phyloP scores from a whole-genome alignment of 2,797 vertebrate species.

The Sparidentex hasta region DNA sequence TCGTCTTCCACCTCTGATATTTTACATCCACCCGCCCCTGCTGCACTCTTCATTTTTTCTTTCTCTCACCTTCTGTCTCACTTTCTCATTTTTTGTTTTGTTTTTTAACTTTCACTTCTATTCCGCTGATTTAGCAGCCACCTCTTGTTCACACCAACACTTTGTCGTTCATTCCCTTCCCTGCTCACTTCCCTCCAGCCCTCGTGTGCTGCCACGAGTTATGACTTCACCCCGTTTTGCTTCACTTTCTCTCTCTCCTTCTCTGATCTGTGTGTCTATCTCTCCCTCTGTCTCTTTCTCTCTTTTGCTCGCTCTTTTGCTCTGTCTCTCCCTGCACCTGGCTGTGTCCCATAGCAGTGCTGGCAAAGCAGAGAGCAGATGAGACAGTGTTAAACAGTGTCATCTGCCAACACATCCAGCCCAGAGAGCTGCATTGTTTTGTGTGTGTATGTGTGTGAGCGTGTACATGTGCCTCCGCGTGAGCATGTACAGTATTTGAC shows the following conservation, averaged over 20 bases:
- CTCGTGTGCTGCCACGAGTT: conserved; percentile 42
- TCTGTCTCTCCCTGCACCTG: conserved; percentile 53
- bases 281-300: background rate
- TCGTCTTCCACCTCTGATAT: conserved; percentile 43
- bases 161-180: conserved; percentile 17
- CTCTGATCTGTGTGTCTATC: background rate
- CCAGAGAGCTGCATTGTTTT: conserved; percentile 50
- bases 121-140: conserved; percentile 48
- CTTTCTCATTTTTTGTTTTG: background rate
- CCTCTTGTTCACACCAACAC: conserved; percentile 43
- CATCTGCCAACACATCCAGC: conserved; percentile 72
- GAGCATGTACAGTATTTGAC: conserved; percentile 13
- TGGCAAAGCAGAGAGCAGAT: conserved; percentile 71
- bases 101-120: conserved; percentile 35
- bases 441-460: conserved; percentile 18
- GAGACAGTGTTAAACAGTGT: conserved; percentile 76
- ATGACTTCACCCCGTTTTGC: conserved; percentile 34
- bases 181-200: conserved; percentile 25
- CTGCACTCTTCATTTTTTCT: conserved; percentile 3
- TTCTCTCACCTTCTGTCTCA: conserved; percentile 4
- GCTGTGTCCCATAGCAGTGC: conserved; percentile 60
- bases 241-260: background rate
- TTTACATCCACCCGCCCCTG: conserved; percentile 14
- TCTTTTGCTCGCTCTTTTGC: conserved; percentile 2
- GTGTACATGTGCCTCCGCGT: background rate